Evolutionary conservation across 2,888 invertebrate species (phyloP).

Genomic region (Malthinus seriepunctatus): DNA sequence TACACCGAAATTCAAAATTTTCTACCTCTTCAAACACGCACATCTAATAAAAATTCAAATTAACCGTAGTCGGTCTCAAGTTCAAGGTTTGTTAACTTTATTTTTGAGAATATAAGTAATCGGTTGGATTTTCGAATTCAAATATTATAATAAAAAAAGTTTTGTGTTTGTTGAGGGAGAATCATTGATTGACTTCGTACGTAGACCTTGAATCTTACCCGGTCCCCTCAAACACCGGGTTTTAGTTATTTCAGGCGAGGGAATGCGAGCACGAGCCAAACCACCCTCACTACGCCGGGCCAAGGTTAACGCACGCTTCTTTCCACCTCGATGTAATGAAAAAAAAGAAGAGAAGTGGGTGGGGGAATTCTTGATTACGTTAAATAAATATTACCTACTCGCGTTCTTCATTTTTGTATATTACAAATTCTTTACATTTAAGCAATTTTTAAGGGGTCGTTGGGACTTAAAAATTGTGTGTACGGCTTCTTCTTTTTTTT

Average conservation of each 20-base stretch:
- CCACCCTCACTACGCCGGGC: slow-evolving; percentile 39
- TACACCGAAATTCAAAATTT: too few species aligned
- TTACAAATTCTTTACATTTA: background rate
- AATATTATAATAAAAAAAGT: background rate
- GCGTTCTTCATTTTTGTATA: background rate
- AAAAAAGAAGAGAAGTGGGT: slow-evolving; percentile 6
- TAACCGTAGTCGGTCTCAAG: background rate
- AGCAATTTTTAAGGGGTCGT: background rate
- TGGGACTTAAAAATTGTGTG: too few species aligned
- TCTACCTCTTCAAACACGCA: background rate
- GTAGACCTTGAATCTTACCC: slow-evolving; percentile 40
- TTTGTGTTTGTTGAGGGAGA: slow-evolving; percentile 5
- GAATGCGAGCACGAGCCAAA: slow-evolving; percentile 34
- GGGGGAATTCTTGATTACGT: too few species aligned
- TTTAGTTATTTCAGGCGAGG: slow-evolving; percentile 32
- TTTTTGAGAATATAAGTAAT: too few species aligned
- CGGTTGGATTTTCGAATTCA: background rate
- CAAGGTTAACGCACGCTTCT: slow-evolving; percentile 43
- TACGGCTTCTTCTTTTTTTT: too few species aligned
- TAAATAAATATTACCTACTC: slow-evolving; percentile 3
- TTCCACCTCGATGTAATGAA: slow-evolving; percentile 9
- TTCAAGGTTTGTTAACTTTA: background rate
- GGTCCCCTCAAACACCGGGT: slow-evolving; percentile 32
- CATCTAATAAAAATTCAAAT: slow-evolving; percentile 4
- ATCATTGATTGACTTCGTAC: slow-evolving; percentile 37